Evolutionary conservation across 2,113 vertebrate species (phyloP), one percentile per base, ranked within the genome.

Genomic region (Oreochromis spilurus): DNA sequence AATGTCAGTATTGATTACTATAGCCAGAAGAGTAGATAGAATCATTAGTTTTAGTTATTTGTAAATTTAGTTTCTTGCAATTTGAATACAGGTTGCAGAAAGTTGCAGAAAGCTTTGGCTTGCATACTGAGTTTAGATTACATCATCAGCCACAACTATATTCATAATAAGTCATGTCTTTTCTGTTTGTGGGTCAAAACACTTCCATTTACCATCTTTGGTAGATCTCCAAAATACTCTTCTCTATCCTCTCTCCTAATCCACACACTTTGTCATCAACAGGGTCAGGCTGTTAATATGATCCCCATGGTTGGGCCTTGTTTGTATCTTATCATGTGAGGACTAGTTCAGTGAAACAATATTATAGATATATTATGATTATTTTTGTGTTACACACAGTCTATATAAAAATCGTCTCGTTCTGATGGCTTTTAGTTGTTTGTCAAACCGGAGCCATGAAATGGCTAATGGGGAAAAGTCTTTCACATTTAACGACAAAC

Each of bases 401-500:
- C 78, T 94, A 86, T 91, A 21, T 38, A 67, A 67, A 34, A 38
- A 38, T 65, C 0, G 2, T 38, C 17, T 65, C 1, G 10, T 65
- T 65, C 95, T 82, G 26, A 75, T 91, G 57, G 80, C 87, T 79
- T 89, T 93, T 87, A 88, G 83, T 26, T 89, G 87, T 90, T 65
- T 87, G 72, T 91, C 53, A 87, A 90, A 84, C 62, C 83, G 82
- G 90, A 88, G 90, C 89, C 92, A 93, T 83, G 90, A 94, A 92
- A 90, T 94, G 84, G 80, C 84, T 91, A 86, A 93, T 92, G 89
- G 62, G 87, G 89, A 92, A 84, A 83, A 82, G 84, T 89, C 82
- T 89, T 89, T 93, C 81, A 91, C 57, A 60, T 91, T 90, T 95
- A 90, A 95, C 87, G 77, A 90, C 91, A 90, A 91, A 87, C 90